Evolutionary conservation across 2,797 vertebrate genomes (phyloP), one percentile per base, ranked within the genome.

Genomic region (Pseudopleuronectes americanus): DNA sequence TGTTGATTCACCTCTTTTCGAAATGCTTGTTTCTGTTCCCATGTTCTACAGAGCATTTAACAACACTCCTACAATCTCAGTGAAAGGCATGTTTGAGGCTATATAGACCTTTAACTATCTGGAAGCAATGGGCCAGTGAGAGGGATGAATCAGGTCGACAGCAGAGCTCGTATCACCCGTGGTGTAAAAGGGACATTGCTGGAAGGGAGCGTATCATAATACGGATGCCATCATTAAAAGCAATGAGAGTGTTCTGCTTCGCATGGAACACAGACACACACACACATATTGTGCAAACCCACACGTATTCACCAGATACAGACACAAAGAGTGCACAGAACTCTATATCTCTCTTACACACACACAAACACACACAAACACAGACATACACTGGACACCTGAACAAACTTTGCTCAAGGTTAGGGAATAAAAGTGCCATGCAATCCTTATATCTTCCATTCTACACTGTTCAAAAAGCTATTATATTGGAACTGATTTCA

Each of bases 41-140:
- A 17, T 73, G 73, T 79, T 81, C 76, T 77, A 74, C 70, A 60
- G 68, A 70, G 71, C 64, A 59, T 71, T 85, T 81, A 85, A 78
- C 60, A 71, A 56, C 67, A 67, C 75, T 79, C 70, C 65, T 52
- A 55, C 73, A 69, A 45, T 74, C 75, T 73, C 68, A 5, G 10
- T 63, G 67, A 81, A 76, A 80, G 53, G 49, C 55, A 65, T 45
- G 78, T 43, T 64, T 3, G 33, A 71, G 67, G 62, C 67, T 57
- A 28, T 57, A 71, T 38, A 43, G 77, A 65, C 68, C 76, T 56
- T 54, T 76, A 88, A 89, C 74, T 82, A 79, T 81, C 64, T 76
- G 77, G 71, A 84, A 77, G 85, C 81, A 87, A 86, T 79, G 82
- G 74, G 67, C 84, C 84, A 70, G 79, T 5, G 61, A 80, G 78